Base-by-base conservation (phyloP, 1,140 invertebrate genomes). In the Watersipora subatra region DNA sequence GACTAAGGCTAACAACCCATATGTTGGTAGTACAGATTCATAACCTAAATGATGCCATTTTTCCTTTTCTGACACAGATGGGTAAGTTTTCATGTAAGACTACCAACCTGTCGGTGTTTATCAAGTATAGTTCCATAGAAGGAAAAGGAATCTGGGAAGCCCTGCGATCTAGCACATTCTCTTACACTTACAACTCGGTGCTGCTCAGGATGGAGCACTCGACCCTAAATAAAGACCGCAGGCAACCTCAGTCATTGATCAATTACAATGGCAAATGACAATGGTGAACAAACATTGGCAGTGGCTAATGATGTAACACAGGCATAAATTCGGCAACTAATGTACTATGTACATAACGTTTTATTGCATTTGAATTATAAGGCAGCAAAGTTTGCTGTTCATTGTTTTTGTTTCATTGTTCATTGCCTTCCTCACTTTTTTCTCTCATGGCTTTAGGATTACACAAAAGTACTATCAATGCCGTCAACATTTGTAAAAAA, bases 101-200 rank as follows among this genome's bases (percentile, higher is more conserved):
- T 22, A 25, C 58, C 66, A 69, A 90, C 86, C 84, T 93, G 90
- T 75, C 89, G 78, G 76, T 93, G 87, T 71, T 89, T 90, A 72
- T 92, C 89, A 34, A 86, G 76, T 69, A 90, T 84, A 68, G 77
- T 85, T 28, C 90, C 91, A 72, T 84, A 87, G 79, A 92, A 91
- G 46, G 85, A 74, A 73, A 88, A 92, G 0, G 81, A 82, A 79
- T 93, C 90, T 2, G 86, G 87, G 77, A 93, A 93, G 55, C 89
- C 90, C 80, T 93, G 90, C 20, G 89, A 91, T 61, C 90, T 82
- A 0, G 90, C 90, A 80, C 89, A 91, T 77, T 93, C 90, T 22
- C 90, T 78, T 12, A 92, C 88, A 73, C 89, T 90, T 7, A 93
- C 87, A 3, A 92, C 86, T 61, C 90, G 83, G 73, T 86, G 82